Conservation (phyloP, 2,888 invertebrate species). For the Idaea aversata region DNA sequence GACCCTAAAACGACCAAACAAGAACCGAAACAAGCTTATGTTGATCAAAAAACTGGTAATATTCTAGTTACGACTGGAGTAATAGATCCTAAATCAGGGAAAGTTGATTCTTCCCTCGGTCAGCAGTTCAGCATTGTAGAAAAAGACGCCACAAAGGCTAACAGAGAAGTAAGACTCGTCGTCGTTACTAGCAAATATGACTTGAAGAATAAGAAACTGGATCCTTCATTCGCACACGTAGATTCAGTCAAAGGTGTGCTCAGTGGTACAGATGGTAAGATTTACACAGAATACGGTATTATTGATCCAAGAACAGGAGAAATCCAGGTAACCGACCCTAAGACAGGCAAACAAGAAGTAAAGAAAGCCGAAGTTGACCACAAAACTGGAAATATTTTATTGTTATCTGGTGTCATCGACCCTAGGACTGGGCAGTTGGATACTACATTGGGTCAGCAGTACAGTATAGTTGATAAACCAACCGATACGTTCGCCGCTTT, state of each 20-base stretch:
- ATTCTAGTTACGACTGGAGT: constrained; percentile 83
- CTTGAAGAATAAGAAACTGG: constrained; percentile 72
- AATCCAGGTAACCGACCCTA: constrained; percentile 64
- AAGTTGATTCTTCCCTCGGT: constrained; percentile 83
- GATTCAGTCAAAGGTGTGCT: constrained; percentile 72
- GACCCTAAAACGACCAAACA: constrained; percentile 83
- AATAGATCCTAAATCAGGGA: constrained; percentile 83
- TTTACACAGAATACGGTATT: constrained; percentile 81
- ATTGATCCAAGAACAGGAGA: constrained; percentile 82
- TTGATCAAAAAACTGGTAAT: constrained; percentile 86
- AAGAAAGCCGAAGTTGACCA: constrained; percentile 70
- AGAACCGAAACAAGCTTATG: constrained; percentile 83
- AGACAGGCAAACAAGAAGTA: constrained; percentile 67
- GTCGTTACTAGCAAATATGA: constrained; percentile 82
- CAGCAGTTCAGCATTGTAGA: constrained; percentile 85
- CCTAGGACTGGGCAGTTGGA: constrained; percentile 81
- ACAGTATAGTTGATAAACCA: constrained; percentile 81
- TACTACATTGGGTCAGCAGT: constrained; percentile 79
- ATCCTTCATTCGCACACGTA: constrained; percentile 76
- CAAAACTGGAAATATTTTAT: constrained; percentile 76
- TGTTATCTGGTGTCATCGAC: constrained; percentile 78
- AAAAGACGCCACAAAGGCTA: constrained; percentile 84
- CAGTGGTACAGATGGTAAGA: constrained; percentile 82
- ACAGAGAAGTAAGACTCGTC: constrained; percentile 79
- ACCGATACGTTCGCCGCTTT: constrained; percentile 65